Evolutionary conservation across 2,888 invertebrate genomes (phyloP).

Genomic region (Cataglyphis albicans): DNA sequence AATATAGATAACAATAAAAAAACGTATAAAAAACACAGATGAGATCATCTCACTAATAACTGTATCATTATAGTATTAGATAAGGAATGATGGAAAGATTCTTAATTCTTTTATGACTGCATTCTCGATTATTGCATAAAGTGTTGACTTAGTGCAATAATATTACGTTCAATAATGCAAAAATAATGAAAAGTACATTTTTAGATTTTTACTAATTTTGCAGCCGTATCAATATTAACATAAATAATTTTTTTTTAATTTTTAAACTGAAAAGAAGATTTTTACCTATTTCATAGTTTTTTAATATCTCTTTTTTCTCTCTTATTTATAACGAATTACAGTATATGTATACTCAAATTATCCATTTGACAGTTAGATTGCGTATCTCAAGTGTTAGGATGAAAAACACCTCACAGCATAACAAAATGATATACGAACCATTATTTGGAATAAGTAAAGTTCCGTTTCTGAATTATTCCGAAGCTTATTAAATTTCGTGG

Average conservation of each 20-base stretch:
- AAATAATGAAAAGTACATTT: background rate
- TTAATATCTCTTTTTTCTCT: background rate
- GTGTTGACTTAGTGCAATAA: background rate
- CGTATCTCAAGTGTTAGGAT: slow-evolving; percentile 7
- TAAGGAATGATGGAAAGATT: background rate
- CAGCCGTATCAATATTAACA: too few species aligned
- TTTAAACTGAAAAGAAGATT: background rate
- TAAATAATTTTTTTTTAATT: background rate
- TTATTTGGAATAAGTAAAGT: slow-evolving; percentile 24
- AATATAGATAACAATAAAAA: background rate
- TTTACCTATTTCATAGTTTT: background rate
- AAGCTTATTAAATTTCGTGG: background rate
- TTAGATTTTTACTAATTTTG: background rate
- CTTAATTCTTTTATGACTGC: background rate
- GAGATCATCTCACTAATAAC: background rate
- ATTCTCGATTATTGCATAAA: background rate
- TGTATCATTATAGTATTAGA: background rate
- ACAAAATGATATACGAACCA: slow-evolving; percentile 35
- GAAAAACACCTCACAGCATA: background rate
- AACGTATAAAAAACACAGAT: background rate
- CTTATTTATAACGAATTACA: background rate
- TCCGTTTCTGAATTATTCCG: background rate
- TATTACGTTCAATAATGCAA: background rate
- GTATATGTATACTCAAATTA: background rate
- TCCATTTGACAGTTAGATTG: slow-evolving; percentile 34